Evolutionary conservation across 1,140 invertebrate genomes (phyloP), one percentile per base, ranked within the genome.

Genomic region (Caerostris extrusa): DNA sequence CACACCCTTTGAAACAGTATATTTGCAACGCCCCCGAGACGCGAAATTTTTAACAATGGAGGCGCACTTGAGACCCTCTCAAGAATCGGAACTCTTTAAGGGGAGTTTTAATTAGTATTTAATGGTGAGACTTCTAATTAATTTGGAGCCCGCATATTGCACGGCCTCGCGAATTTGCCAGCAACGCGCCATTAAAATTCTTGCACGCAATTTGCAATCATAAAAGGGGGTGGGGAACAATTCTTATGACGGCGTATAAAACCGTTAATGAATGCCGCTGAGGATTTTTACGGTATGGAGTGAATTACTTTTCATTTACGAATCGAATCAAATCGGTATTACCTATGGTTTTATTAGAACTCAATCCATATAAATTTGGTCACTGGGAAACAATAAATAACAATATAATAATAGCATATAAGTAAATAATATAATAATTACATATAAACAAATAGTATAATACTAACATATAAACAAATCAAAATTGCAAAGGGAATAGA

Each of bases 101-200:
- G 61, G 14, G 17, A n/a, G 12, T 17, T 67, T 67, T 67, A 67
- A 67, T 67, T 67, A 67, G 61, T 5, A 67, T 2, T 67, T 67
- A 67, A 67, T 67, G 61, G 17, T n/a, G 61, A n/a, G 61, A 67
- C 61, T n/a, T 67, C 61, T 67, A 67, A 67, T 67, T 67, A 67
- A 67, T 67, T 12, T 12, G 14, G 2, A 0, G 0, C 61, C 5
- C 61, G 1, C 12, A 5, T 17, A 67, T n/a, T 17, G 12, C n/a
- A 64, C 10, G 5, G 12, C 14, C 61, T 17, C n/a, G 61, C 61
- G n/a, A n/a, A 17, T 67, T 6, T 67, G 10, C 61, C 17, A n/a
- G n/a, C 12, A 67, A 67, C n/a, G 61, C 61, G n/a, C 17, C 17
- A 5, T 12, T n/a, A 67, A 67, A 67, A 67, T 67, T 14, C 61